Evolutionary conservation across 2,113 vertebrate genomes (phyloP).

Genomic region (Empidonax traillii): DNA sequence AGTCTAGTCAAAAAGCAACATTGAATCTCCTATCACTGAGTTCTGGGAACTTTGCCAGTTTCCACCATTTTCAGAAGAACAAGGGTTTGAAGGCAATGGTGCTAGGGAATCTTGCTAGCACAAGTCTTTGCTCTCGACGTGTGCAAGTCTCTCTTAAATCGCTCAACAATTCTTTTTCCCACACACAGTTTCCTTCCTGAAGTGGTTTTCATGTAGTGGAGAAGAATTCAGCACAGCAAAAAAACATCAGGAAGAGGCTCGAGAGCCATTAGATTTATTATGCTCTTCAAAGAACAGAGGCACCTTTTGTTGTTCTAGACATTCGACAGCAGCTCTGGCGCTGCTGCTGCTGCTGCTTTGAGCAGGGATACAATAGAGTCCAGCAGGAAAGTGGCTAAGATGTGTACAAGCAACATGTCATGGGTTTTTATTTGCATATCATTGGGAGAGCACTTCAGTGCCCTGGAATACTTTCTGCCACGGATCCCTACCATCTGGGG

Average conservation of each 20-base stretch:
- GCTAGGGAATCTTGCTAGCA: background rate
- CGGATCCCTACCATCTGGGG: background rate
- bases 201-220: background rate
- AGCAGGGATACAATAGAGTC: background rate
- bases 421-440: background rate
- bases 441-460: background rate
- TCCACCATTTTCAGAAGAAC: background rate
- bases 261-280: background rate
- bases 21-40: background rate
- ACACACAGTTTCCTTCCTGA: constrained; percentile 14
- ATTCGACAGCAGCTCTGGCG: rapidly evolving
- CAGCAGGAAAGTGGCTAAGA: background rate
- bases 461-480: background rate
- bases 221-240: background rate
- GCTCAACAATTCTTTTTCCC: background rate
- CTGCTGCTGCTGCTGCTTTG: background rate
- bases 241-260: background rate
- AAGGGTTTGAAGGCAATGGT: background rate
- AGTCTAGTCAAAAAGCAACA: background rate
- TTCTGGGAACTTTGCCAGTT: background rate
- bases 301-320: background rate
- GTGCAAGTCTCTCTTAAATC: background rate
- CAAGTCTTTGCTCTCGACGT: background rate
- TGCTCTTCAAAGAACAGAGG: constrained; percentile 13
- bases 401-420: background rate